Conservation (phyloP, 2,113 vertebrate species). For the Oryzias celebensis region DNA sequence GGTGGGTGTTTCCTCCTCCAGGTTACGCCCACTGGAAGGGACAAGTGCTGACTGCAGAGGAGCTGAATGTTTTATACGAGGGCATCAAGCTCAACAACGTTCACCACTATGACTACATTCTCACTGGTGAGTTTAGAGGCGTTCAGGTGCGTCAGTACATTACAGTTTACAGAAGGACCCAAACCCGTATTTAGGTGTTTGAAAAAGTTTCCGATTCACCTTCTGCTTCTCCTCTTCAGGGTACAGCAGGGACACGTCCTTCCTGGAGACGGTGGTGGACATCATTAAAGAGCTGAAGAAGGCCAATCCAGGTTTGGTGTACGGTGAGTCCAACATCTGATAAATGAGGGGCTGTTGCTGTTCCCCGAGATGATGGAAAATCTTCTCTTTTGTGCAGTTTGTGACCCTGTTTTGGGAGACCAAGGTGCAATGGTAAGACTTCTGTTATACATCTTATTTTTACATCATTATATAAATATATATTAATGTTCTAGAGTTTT, state of each 20-base stretch:
- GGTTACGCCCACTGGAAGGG: slow-evolving; percentile 96
- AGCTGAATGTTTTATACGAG: slow-evolving; percentile 90
- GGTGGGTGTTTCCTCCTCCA: slow-evolving; percentile 40
- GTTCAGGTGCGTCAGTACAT: background rate
- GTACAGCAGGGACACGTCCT: slow-evolving; percentile 90
- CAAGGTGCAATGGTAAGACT: slow-evolving; percentile 90
- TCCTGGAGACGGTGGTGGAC: slow-evolving; percentile 90
- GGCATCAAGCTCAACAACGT: slow-evolving; percentile 90
- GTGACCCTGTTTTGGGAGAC: slow-evolving; percentile 96
- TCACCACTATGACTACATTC: slow-evolving; percentile 92
- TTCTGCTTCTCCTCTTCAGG: slow-evolving; percentile 65
- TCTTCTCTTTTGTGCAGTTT: slow-evolving; percentile 74
- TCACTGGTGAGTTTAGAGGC: slow-evolving; percentile 82
- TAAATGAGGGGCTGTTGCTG: no score
- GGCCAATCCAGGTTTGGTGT: slow-evolving; percentile 85
- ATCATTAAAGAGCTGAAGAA: slow-evolving; percentile 90
- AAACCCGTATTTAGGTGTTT: no score
- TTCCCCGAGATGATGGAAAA: background rate
- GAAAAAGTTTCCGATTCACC: background rate
- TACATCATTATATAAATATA: no score
- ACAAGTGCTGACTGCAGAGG: slow-evolving; percentile 89
- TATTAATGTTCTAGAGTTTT: no score
- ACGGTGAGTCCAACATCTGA: slow-evolving; percentile 78
- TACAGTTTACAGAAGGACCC: no score
- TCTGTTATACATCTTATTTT: background rate